Conservation (phyloP, 1,140 invertebrate species). For the Tachypleus tridentatus region DNA sequence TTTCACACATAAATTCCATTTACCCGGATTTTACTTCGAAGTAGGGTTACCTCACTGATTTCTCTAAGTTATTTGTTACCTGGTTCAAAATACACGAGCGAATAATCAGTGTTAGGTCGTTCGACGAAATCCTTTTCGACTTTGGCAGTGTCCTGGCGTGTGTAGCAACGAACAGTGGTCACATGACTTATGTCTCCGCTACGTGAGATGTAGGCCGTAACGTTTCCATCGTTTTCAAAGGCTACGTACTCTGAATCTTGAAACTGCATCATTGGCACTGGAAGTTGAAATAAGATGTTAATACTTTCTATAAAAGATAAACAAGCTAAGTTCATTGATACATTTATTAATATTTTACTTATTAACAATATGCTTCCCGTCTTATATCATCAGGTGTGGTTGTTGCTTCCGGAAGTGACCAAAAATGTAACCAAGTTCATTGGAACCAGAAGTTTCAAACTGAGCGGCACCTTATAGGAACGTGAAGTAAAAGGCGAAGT, state of each 20-base stretch:
- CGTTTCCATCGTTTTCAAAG: constrained; percentile 31
- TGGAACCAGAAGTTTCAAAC: too few relatives aligned
- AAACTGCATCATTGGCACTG: constrained; percentile 36
- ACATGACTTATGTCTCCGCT: constrained; percentile 32
- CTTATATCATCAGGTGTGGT: too few relatives aligned
- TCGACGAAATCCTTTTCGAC: constrained; percentile 34
- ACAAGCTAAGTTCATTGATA: too few relatives aligned
- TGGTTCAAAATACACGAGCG: constrained; percentile 31
- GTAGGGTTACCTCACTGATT: not conserved
- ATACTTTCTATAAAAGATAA: too few relatives aligned
- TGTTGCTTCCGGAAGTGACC: too few relatives aligned
- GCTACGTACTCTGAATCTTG: constrained; percentile 28
- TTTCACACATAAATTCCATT: too few relatives aligned
- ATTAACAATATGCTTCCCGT: too few relatives aligned
- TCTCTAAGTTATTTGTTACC: constrained; percentile 22
- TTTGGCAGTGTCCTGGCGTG: constrained; percentile 33
- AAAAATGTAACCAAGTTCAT: too few relatives aligned
- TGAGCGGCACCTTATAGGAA: too few relatives aligned
- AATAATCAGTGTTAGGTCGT: constrained; percentile 33
- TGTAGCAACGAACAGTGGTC: constrained; percentile 35
- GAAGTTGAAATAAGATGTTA: not conserved
- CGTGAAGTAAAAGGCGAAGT: too few relatives aligned
- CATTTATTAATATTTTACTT: too few relatives aligned
- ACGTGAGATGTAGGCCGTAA: constrained; percentile 30
- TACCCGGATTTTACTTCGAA: not conserved